Evolutionary conservation across 2,113 vertebrate species (phyloP).

Genomic region (Ophthalmolycus amberensis): DNA sequence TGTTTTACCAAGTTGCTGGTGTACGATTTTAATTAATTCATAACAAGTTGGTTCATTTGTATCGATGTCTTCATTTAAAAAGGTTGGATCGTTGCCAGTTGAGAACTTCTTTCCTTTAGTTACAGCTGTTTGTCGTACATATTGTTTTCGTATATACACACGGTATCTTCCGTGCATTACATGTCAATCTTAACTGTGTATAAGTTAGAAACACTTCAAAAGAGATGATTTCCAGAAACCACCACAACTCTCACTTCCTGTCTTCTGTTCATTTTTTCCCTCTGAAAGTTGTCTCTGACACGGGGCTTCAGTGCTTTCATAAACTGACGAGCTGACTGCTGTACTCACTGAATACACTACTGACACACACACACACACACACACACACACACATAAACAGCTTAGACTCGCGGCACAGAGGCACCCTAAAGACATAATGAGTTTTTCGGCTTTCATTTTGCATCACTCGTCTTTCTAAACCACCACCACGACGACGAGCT

Average conservation of each 20-base stretch:
- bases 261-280: not conserved
- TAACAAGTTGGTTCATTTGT: too few relatives aligned
- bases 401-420: not conserved
- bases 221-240: not conserved
- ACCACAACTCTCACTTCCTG: not conserved
- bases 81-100: not conserved
- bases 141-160: not conserved
- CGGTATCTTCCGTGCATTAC: not conserved
- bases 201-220: not conserved
- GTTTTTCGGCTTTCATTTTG: slow-evolving; percentile 32
- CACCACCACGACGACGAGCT: slow-evolving; percentile 14
- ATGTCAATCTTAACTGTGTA: not conserved
- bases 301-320: not conserved
- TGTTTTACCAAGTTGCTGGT: too few relatives aligned
- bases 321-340: not conserved
- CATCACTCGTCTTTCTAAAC: slow-evolving; percentile 33
- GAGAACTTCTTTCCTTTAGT: not conserved
- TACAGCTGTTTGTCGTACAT: not conserved
- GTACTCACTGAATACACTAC: not conserved
- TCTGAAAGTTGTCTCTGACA: not conserved
- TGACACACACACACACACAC: not conserved
- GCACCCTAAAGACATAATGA: slow-evolving; percentile 33
- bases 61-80: too few relatives aligned
- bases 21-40: too few relatives aligned
- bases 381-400: slow-evolving; percentile 4